Percentiles rank a stretch among this genome's conserved stretches.
Conservation (phyloP, 2,888 invertebrate species). For the Panzeria rudis region DNA sequence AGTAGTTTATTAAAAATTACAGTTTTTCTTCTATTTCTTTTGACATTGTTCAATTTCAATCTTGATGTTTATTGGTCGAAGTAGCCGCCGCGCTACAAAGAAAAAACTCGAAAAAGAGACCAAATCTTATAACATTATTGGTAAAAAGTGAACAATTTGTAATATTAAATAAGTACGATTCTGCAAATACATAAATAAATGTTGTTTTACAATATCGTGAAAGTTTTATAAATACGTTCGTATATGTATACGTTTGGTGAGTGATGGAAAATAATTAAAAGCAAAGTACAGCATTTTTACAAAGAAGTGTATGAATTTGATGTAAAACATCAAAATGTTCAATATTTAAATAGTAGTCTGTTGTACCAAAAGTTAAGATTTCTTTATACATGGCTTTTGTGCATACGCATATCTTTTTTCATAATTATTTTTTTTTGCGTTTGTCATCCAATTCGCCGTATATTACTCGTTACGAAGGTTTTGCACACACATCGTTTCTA, state of each 20-base stretch:
- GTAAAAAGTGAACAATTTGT: constrained; percentile 29
- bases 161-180: constrained; percentile 8
- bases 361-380: not conserved
- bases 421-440: constrained; percentile 56
- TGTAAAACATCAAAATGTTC: not conserved
- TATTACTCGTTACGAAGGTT: constrained; percentile 63
- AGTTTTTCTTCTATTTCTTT: constrained; percentile 20
- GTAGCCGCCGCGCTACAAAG: constrained; percentile 66
- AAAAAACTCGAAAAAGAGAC: constrained; percentile 53
- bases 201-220: constrained; percentile 52
- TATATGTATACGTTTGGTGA: constrained; percentile 57
- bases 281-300: constrained; percentile 58
- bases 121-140: constrained; percentile 35
- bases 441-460: constrained; percentile 65
- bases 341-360: not conserved
- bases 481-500: constrained; percentile 49
- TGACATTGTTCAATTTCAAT: constrained; percentile 48
- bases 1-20: constrained; percentile 33
- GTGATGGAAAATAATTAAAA: constrained; percentile 48
- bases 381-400: constrained; percentile 64
- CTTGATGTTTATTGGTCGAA: constrained; percentile 58
- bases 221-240: constrained; percentile 25
- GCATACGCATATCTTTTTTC: constrained; percentile 65
- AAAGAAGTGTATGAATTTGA: not conserved
- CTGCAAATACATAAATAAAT: not conserved